Evolutionary conservation across 2,113 vertebrate genomes (phyloP), one percentile per base, ranked within the genome.

Genomic region (Numenius arquata): DNA sequence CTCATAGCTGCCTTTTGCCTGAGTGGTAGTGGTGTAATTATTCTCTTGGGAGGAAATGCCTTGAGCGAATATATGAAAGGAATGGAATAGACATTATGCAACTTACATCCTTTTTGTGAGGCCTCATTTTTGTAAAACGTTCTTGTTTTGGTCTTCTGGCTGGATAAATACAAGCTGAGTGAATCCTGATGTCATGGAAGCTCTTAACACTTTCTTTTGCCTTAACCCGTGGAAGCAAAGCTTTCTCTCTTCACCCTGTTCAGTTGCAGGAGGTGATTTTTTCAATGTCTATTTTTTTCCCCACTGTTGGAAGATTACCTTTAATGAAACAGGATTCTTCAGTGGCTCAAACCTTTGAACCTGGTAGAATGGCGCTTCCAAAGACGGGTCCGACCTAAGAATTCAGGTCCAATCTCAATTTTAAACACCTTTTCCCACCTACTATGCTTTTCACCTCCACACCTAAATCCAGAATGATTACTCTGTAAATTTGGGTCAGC

Each of bases 11-110:
- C 91, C 83, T 93, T 93, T 88, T 88, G 71, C 38, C 56, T 66
- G 91, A 85, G 72, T 73, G 85, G 89, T 93, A 45, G 66, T 95
- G 63, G 87, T 93, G 93, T 95, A 97, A 96, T 94, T 94, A 53
- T 95, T 95, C 94, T 91, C 96, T 47, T 75, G 96, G 78, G 95
- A 88, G 94, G 80, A 93, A 96, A 95, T 62, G 73, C n/a, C 89
- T 81, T 47, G 73, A 91, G 75, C 96, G 92, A 97, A 96, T 93
- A 66, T 59, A 84, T 91, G 84, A 91, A 75, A 81, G 34, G 50
- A 97, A 88, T 84, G 89, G 80, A 94, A 70, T 66, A 96, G 93
- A 95, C 78, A 47, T 96, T 95, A 80, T 89, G 82, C 85, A 93
- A 40, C 85, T 85, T 85, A 43, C 61, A 58, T 80, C 50, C 45